These are phyloP conservation scores for Hetaerina americana DNA, from an alignment of 1,140 invertebrate species.

Conservation along the genomic window DNA sequence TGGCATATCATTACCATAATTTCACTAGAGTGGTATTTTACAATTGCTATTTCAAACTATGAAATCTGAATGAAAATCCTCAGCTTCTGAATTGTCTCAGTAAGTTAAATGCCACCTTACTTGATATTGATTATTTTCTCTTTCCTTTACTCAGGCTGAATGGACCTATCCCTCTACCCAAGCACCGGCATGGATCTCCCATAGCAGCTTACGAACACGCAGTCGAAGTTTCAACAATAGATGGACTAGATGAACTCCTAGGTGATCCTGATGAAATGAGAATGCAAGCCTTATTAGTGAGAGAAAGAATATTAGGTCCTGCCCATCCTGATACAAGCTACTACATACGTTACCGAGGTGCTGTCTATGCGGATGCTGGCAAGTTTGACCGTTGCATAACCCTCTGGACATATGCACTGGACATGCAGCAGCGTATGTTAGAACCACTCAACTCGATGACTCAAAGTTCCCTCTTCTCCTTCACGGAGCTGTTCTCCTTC, in stretches of 20 bases:
- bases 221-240: slow-evolving; percentile 60
- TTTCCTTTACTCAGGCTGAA: slow-evolving; percentile 20
- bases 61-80: too few species aligned
- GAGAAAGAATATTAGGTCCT: slow-evolving; percentile 82
- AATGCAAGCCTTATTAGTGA: slow-evolving; percentile 85
- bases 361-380: slow-evolving; percentile 87
- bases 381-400: slow-evolving; percentile 84
- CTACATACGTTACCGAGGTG: slow-evolving; percentile 85
- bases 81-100: too few species aligned
- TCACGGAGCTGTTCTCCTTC: slow-evolving; percentile 89
- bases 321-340: slow-evolving; percentile 94
- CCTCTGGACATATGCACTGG: slow-evolving; percentile 92
- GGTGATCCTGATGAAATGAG: slow-evolving; percentile 89
- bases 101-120: too few species aligned
- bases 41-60: too few species aligned
- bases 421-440: slow-evolving; percentile 88
- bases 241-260: slow-evolving; percentile 72
- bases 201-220: slow-evolving; percentile 81
- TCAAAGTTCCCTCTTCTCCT: slow-evolving; percentile 81
- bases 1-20: too few species aligned
- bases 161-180: slow-evolving; percentile 40
- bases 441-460: slow-evolving; percentile 91
- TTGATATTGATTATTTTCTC: too few species aligned
- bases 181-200: slow-evolving; percentile 48
- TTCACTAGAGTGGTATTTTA: too few species aligned